Conservation (phyloP, 2,113 vertebrate genomes). For the Microtus richardsoni region DNA sequence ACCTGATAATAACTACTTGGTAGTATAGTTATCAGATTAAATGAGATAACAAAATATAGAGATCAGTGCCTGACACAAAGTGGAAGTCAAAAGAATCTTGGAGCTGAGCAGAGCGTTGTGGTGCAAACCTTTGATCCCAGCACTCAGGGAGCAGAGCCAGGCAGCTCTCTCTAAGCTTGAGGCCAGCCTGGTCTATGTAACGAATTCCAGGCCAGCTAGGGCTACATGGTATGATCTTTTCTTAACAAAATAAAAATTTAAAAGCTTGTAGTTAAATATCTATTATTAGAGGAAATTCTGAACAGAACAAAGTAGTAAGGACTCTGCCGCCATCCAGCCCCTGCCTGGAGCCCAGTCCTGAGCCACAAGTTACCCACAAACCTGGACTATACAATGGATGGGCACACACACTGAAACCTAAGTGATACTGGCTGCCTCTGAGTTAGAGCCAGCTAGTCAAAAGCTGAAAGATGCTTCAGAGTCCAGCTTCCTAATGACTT, state of each 20-base stretch:
- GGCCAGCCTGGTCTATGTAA: neutral
- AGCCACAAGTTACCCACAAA: neutral
- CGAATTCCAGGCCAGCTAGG: neutral
- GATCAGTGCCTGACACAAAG: constrained; percentile 2
- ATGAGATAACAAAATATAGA: neutral
- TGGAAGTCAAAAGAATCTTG: constrained; percentile 17
- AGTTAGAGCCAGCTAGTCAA: constrained; percentile 18
- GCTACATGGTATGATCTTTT: neutral
- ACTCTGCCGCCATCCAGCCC: neutral
- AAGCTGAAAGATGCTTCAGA: neutral
- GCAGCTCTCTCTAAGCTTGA: neutral
- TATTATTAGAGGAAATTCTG: constrained; percentile 46
- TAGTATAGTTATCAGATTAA: constrained; percentile 45
- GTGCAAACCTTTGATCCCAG: neutral
- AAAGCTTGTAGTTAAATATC: neutral
- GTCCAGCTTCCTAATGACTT: constrained; percentile 61
- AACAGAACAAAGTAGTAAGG: constrained; percentile 26
- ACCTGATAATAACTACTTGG: constrained; percentile 42
- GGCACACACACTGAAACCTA: constrained; percentile 36
- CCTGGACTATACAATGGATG: neutral
- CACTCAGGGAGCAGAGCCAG: neutral
- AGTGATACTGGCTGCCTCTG: neutral
- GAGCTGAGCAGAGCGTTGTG: neutral
- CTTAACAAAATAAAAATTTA: neutral
- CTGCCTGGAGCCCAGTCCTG: neutral